A percentile compares a stretch with the other conserved stretches of the same genome.
These are phyloP conservation scores for Cremastinae sp. DNA, from an alignment of 2,888 invertebrate genomes.

Conservation along the genomic window DNA sequence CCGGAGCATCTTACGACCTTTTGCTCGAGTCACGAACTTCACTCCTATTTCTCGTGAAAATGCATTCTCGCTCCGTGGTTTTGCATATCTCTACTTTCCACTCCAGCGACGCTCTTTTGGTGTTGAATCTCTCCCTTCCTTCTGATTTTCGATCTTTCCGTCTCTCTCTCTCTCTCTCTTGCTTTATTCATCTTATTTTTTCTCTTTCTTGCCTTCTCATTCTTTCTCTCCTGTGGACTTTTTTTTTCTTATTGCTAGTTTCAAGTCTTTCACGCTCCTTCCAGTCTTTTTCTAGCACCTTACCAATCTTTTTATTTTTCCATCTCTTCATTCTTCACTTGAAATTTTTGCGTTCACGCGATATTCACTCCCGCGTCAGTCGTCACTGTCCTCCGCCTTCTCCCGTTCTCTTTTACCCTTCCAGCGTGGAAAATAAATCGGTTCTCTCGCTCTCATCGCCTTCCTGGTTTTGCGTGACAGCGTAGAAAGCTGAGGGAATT, in stretches of 20 bases:
- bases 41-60: conserved; percentile 55
- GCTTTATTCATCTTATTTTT: conserved; percentile 13
- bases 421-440: conserved; percentile 7
- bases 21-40: conserved; percentile 50
- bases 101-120: conserved; percentile 58
- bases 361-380: conserved; percentile 39
- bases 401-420: no score
- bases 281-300: conserved; percentile 6
- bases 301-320: conserved; percentile 41
- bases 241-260: conserved; percentile 15
- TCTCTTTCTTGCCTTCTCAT: conserved; percentile 5
- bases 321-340: conserved; percentile 47
- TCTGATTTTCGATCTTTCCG: conserved; percentile 28
- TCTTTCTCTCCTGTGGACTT: conserved; percentile 16
- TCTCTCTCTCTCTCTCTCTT: conserved; percentile 3
- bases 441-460: conserved; percentile 9
- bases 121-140: conserved; percentile 53
- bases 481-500: conserved; percentile 1
- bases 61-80: conserved; percentile 52
- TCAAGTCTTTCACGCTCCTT: conserved; percentile 25
- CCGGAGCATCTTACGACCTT: conserved; percentile 45
- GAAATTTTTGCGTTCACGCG: conserved; percentile 15
- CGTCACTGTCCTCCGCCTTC: conserved; percentile 9
- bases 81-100: conserved; percentile 63
- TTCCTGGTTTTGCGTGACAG: conserved; percentile 20